phyloP scores from a whole-genome alignment of 2,888 invertebrate genomes.

The Merodon equestris region DNA sequence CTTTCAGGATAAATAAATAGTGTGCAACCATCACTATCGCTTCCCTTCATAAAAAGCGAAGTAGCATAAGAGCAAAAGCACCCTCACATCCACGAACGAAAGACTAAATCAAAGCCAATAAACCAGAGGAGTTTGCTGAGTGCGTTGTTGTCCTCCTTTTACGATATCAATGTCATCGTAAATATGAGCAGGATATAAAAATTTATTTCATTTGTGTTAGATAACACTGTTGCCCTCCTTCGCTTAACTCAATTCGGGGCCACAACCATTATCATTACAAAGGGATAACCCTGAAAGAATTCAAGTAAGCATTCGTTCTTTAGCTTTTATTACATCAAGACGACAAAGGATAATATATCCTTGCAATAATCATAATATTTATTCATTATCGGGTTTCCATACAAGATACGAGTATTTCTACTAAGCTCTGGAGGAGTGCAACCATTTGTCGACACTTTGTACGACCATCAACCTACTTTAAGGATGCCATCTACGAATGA shows the following conservation, averaged over 20 bases:
- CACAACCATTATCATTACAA: slow-evolving; percentile 64
- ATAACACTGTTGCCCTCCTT: slow-evolving; percentile 61
- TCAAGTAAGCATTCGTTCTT: slow-evolving; percentile 52
- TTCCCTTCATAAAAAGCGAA: slow-evolving; percentile 39
- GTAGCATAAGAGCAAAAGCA: too few species aligned
- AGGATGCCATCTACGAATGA: too few species aligned
- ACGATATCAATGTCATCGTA: slow-evolving; percentile 68
- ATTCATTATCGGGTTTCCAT: slow-evolving; percentile 60
- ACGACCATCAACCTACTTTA: slow-evolving; percentile 28
- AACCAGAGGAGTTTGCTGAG: slow-evolving; percentile 52
- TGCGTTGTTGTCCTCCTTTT: slow-evolving; percentile 59
- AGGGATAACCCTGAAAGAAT: slow-evolving; percentile 65
- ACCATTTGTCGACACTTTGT: slow-evolving; percentile 67
- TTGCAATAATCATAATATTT: slow-evolving; percentile 67
- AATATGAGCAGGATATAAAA: slow-evolving; percentile 68
- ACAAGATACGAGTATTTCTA: slow-evolving; percentile 17
- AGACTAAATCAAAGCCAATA: slow-evolving; percentile 65
- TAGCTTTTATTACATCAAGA: slow-evolving; percentile 55
- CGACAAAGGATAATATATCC: slow-evolving; percentile 54
- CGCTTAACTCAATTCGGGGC: slow-evolving; percentile 49
- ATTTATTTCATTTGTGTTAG: slow-evolving; percentile 68
- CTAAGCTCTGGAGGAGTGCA: not conserved
- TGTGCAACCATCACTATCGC: slow-evolving; percentile 23
- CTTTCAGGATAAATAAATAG: slow-evolving; percentile 42
- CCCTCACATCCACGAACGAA: slow-evolving; percentile 8